These are phyloP conservation scores for Plemyria rubiginata DNA, from an alignment of 2,888 invertebrate genomes.

Conservation along the genomic window DNA sequence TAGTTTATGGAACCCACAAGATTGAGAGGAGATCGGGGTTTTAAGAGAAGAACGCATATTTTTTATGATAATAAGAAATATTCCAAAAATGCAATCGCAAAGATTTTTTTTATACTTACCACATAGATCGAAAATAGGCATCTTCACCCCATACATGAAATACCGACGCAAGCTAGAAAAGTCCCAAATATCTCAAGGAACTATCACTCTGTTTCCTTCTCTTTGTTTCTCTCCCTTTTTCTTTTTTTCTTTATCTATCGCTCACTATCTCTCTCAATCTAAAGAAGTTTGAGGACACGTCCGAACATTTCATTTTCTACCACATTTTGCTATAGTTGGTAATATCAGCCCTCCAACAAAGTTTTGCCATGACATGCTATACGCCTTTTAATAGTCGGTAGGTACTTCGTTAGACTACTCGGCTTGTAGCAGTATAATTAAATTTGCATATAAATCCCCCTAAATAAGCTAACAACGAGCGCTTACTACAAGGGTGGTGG, in stretches of 20 bases:
- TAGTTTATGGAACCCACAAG: not conserved
- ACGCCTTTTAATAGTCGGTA: constrained; percentile 52
- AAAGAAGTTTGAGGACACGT: not conserved
- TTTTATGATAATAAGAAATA: too few relatives aligned
- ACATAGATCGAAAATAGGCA: too few relatives aligned
- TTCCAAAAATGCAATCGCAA: too few relatives aligned
- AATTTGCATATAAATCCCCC: constrained; percentile 77
- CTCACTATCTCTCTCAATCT: too few relatives aligned
- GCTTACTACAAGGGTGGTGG: constrained; percentile 23
- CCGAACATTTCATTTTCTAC: not conserved
- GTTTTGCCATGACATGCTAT: constrained; percentile 37
- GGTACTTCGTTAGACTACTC: constrained; percentile 62
- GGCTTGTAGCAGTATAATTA: constrained; percentile 60
- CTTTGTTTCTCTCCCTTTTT: too few relatives aligned
- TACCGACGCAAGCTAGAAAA: too few relatives aligned
- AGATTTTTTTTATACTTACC: too few relatives aligned
- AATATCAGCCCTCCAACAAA: constrained; percentile 4
- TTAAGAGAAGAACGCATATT: too few relatives aligned
- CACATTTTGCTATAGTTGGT: not conserved
- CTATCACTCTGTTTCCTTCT: too few relatives aligned
- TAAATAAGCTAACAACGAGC: constrained; percentile 60
- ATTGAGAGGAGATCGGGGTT: not conserved
- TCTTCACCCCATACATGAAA: too few relatives aligned
- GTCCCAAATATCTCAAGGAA: too few relatives aligned
- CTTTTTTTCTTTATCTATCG: too few relatives aligned